These are phyloP conservation scores for Oreortyx pictus DNA, from an alignment of 2,797 vertebrate species.

Conservation along the genomic window DNA sequence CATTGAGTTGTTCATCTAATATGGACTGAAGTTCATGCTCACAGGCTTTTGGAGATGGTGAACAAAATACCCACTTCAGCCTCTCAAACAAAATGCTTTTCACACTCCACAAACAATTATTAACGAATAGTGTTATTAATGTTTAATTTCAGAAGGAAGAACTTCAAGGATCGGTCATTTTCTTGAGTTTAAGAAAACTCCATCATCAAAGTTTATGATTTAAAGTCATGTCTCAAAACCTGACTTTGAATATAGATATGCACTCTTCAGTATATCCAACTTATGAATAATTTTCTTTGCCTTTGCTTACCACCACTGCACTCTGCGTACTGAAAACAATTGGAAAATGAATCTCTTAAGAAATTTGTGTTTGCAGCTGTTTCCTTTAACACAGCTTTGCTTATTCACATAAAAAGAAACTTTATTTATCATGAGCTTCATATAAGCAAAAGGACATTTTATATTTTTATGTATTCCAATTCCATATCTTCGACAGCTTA, in stretches of 20 bases:
- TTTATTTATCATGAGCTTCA: neutral
- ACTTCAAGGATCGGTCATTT: neutral
- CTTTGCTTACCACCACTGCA: neutral
- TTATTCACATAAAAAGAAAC: neutral
- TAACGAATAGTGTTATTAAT: neutral
- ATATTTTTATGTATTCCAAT: neutral
- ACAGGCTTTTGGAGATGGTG: rapidly evolving
- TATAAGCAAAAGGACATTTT: neutral
- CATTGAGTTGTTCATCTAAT: neutral
- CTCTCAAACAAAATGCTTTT: neutral
- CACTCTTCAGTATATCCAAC: neutral
- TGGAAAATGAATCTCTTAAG: neutral
- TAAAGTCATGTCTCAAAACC: neutral
- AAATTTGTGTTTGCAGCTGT: neutral
- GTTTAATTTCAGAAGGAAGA: neutral
- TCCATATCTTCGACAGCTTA: neutral
- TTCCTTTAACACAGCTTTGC: neutral
- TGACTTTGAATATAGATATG: neutral
- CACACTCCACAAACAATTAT: neutral
- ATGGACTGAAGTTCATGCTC: neutral
- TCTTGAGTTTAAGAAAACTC: neutral
- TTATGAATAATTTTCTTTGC: neutral
- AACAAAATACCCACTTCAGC: neutral
- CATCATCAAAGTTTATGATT: neutral
- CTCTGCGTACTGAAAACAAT: neutral